Evolutionary conservation across 2,888 invertebrate species (phyloP).

Genomic region (Catocala fraxini): DNA sequence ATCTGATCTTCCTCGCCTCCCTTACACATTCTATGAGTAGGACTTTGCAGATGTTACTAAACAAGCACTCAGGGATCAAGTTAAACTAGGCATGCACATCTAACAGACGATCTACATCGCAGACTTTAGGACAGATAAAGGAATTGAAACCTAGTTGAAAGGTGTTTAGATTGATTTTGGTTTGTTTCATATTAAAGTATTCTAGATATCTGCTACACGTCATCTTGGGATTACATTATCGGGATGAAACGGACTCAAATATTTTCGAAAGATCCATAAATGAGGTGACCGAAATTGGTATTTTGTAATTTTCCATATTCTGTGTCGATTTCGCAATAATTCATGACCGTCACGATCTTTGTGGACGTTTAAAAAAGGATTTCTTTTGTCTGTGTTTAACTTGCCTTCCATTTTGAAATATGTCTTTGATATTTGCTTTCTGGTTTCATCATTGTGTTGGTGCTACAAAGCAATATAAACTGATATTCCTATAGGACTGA

Average conservation of each 20-base stretch:
- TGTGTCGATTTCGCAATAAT: neutral
- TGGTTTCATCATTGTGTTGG: neutral
- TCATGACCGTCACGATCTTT: constrained; percentile 1
- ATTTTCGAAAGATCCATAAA: constrained; percentile 39
- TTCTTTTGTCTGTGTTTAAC: constrained; percentile 2
- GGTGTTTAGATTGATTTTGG: constrained; percentile 32
- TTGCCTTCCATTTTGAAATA: neutral
- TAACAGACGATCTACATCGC: constrained; percentile 19
- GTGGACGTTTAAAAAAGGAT: neutral
- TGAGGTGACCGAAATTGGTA: constrained; percentile 38
- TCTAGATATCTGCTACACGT: constrained; percentile 40
- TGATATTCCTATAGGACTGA: no score
- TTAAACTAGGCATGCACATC: constrained; percentile 43
- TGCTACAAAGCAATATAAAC: neutral
- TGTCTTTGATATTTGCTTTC: constrained; percentile 3
- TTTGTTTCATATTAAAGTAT: constrained; percentile 12
- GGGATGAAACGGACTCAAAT: constrained; percentile 40
- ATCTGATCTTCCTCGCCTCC: constrained; percentile 21
- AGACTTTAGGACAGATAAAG: constrained; percentile 38
- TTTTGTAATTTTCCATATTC: constrained; percentile 7
- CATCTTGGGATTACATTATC: constrained; percentile 50
- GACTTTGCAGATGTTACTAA: constrained; percentile 21
- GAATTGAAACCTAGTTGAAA: constrained; percentile 43
- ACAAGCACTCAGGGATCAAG: constrained; percentile 37
- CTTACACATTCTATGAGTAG: constrained; percentile 9